Percentiles rank a stretch among this genome's conserved stretches.
These are phyloP conservation scores for Amniataba percoides DNA, from an alignment of 2,797 vertebrate species.

Conservation along the genomic window DNA sequence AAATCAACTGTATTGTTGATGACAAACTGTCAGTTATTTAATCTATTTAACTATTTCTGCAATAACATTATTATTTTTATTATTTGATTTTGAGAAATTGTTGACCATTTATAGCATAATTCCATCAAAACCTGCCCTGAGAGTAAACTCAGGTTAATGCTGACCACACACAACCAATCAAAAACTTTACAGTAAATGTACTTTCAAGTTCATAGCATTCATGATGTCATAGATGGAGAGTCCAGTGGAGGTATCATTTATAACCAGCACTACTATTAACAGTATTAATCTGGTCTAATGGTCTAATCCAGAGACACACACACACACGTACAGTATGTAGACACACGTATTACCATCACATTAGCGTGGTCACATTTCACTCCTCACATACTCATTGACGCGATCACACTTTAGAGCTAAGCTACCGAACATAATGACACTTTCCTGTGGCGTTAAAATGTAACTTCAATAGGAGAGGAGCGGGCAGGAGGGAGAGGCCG, in stretches of 20 bases:
- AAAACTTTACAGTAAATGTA: not conserved
- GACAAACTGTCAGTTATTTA: not conserved
- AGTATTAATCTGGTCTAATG: not conserved
- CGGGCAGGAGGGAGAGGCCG: conserved; percentile 10
- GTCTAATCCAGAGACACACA: not conserved
- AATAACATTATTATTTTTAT: not conserved
- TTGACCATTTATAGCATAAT: not conserved
- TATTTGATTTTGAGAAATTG: not conserved
- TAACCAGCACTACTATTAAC: not conserved
- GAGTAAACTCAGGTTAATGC: not conserved
- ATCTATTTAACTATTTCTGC: not conserved
- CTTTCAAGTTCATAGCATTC: not conserved
- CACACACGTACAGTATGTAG: not conserved
- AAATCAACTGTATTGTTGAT: not conserved
- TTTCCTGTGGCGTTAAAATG: conserved; percentile 37
- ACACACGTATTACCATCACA: not conserved
- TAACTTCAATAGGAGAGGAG: conserved; percentile 24
- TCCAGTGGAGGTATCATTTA: not conserved
- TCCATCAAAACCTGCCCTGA: not conserved
- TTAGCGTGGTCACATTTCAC: conserved; percentile 19
- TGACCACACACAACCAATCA: not conserved
- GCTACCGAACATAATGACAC: conserved; percentile 32
- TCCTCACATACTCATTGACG: conserved; percentile 34
- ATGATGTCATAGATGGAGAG: not conserved
- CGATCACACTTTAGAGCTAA: conserved; percentile 39